Evolutionary conservation across 35 echinoderm and acorn worm species (phyloP), one percentile per base, ranked within the genome.

Genomic region (Acanthaster planci): DNA sequence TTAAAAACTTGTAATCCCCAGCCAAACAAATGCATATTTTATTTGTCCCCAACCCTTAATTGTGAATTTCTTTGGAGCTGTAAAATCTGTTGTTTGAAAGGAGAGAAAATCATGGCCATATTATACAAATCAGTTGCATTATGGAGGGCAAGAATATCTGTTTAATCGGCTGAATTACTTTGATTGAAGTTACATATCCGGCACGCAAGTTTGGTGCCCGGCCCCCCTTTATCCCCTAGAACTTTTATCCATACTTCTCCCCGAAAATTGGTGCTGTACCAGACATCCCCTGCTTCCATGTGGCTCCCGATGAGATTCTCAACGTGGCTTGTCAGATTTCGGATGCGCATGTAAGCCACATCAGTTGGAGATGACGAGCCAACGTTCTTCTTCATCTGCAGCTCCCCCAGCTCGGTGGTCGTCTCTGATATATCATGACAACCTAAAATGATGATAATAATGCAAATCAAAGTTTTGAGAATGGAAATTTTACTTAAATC

Each of bases 1-100:
- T 56, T 60, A 84, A 67, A 58, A 40, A 84, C 55, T 84, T 36
- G 67, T 83, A 83, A 64, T 84, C 82, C 37, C 82, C 82, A 67
- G 67, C 59, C 32, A 84, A 8, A 14, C 60, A 37, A 84, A 38
- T 21, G 54, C 37, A 67, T 32, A 58, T n/a, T 21, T 19, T 55
- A 30, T 22, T 5, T 60, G 2, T 4, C 19, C 27, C 57, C 57
- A 5, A 5, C 5, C 42, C 12, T 47, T 47, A 6, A 47, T 47
- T 12, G 12, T 47, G 4, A 12, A 47, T 47, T 47, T 47, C 4
- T 5, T 5, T 60, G 5, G 57, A 5, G 19, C 5, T 2, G 2
- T 30, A 5, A 60, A 5, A 60, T 3, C 18, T 60, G 18, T 30
- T 7, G 17, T 30, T 60, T 60, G 19, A 60, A 60, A 7, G 27